A percentile compares a stretch with the other conserved stretches of the same genome.
These are phyloP conservation scores for Arion vulgaris DNA, from an alignment of 1,140 invertebrate genomes.

Conservation along the genomic window DNA sequence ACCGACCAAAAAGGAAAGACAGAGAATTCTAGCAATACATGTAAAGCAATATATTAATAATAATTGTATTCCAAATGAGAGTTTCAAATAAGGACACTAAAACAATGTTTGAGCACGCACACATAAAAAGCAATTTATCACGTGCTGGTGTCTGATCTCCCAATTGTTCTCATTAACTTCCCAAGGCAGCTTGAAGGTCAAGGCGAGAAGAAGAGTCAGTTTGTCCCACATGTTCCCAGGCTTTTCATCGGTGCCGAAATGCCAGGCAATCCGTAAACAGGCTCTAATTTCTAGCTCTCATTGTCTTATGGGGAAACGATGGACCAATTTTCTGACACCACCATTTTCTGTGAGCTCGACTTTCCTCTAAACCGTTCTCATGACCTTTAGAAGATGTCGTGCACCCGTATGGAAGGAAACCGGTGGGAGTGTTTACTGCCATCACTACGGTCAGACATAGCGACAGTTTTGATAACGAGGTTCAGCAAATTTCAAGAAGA, in stretches of 20 bases:
- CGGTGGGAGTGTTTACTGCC: not conserved
- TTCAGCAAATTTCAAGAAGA: no score
- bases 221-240: slow-evolving; percentile 11
- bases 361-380: not conserved
- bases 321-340: slow-evolving; percentile 2
- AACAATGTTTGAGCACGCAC: not conserved
- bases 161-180: not conserved
- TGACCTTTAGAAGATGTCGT: slow-evolving; percentile 9
- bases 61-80: no score
- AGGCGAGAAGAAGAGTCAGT: not conserved
- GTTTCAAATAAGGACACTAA: no score
- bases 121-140: not conserved
- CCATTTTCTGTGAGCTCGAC: not conserved
- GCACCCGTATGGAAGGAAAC: not conserved
- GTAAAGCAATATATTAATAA: no score
- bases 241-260: not conserved
- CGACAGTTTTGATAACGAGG: no score
- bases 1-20: no score
- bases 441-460: not conserved
- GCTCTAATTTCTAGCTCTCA: not conserved
- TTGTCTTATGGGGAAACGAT: slow-evolving; percentile 1
- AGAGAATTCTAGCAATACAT: no score
- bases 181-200: not conserved
- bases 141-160: not conserved
- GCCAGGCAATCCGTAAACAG: slow-evolving; percentile 4